Percentiles rank a stretch among this genome's conserved stretches.
These are phyloP conservation scores for Hippocampus comes DNA, from an alignment of 2,113 vertebrate genomes.

Conservation along the genomic window DNA sequence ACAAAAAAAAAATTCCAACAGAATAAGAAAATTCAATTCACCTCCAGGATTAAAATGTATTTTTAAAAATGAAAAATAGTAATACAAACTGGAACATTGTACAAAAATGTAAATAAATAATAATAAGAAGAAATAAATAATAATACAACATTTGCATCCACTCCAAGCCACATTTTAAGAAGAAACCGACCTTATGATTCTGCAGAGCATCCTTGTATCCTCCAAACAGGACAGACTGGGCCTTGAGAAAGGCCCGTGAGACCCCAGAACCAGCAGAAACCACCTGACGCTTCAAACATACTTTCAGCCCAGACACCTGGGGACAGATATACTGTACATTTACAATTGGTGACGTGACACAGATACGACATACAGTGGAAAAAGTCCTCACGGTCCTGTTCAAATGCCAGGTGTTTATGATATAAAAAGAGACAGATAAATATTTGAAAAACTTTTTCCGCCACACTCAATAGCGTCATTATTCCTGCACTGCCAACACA, in stretches of 20 bases:
- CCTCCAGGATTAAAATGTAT: background rate
- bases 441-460: background rate
- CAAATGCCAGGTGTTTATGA: background rate
- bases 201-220: constrained; percentile 81
- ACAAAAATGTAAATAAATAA: background rate
- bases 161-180: background rate
- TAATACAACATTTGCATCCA: background rate
- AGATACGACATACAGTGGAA: background rate
- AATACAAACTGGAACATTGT: background rate
- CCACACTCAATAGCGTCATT: too few species aligned
- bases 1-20: background rate
- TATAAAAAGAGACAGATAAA: background rate
- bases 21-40: background rate
- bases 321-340: constrained; percentile 14
- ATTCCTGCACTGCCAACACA: too few species aligned
- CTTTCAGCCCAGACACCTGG: constrained; percentile 78
- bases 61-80: background rate
- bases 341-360: background rate
- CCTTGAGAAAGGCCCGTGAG: constrained; percentile 80
- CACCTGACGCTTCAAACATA: constrained; percentile 77
- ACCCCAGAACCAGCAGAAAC: constrained; percentile 80
- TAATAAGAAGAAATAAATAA: background rate
- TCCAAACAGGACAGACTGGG: constrained; percentile 84
- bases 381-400: background rate
- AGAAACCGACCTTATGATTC: constrained; percentile 40